phyloP scores from a whole-genome alignment of 92 coral and sea anemone genomes.

The Palythoa caribaeorum region DNA sequence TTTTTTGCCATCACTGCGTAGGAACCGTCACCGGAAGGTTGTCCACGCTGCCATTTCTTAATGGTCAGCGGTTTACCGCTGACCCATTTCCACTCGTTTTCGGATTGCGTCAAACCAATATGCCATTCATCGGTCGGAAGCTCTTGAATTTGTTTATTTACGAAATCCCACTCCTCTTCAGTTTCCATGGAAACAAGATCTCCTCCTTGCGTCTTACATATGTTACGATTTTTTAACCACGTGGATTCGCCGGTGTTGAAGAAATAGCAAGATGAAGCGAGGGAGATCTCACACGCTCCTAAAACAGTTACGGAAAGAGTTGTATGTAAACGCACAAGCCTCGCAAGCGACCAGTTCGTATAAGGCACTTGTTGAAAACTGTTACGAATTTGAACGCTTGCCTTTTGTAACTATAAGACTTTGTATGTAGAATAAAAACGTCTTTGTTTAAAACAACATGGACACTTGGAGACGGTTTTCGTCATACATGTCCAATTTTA shows the following conservation, averaged over 20 bases:
- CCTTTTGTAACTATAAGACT: too few species aligned
- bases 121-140: slow-evolving; percentile 29
- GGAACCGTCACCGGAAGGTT: slow-evolving; percentile 70
- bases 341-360: too few species aligned
- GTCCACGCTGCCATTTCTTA: slow-evolving; percentile 56
- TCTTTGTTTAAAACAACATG: too few species aligned
- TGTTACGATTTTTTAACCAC: slow-evolving; percentile 48
- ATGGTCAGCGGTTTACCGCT: slow-evolving; percentile 59
- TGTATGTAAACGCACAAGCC: neutral
- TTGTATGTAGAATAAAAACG: too few species aligned
- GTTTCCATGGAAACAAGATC: slow-evolving; percentile 71
- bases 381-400: too few species aligned
- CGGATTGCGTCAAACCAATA: slow-evolving; percentile 42
- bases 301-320: neutral
- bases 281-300: slow-evolving; percentile 22
- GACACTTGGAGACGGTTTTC: too few species aligned
- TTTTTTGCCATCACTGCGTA: slow-evolving; percentile 59
- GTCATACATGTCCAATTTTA: too few species aligned
- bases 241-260: slow-evolving; percentile 23
- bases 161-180: slow-evolving; percentile 50
- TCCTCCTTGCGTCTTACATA: slow-evolving; percentile 45
- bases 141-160: slow-evolving; percentile 46
- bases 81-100: slow-evolving; percentile 58
- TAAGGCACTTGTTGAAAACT: too few species aligned
- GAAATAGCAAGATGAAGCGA: slow-evolving; percentile 40